Conservation (phyloP, 2,797 vertebrate genomes). For the Sciaenops ocellatus region DNA sequence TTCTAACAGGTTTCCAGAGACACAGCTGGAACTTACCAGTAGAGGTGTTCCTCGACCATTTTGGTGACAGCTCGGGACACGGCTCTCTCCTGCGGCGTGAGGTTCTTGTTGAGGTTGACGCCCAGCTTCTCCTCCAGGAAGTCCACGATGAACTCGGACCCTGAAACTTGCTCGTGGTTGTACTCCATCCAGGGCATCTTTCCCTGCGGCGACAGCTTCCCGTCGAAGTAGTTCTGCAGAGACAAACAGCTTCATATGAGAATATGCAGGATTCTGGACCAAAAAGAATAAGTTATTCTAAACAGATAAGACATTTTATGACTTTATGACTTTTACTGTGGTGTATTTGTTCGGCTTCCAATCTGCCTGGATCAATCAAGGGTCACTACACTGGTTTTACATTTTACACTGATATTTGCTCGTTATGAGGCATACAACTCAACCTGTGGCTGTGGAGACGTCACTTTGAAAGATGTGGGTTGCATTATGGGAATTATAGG, state of each 20-base stretch:
- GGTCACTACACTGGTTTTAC: background rate
- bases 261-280: background rate
- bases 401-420: too few relatives aligned
- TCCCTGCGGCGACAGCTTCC: conserved; percentile 96
- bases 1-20: background rate
- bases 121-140: conserved; percentile 99
- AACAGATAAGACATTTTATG: too few relatives aligned
- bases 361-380: background rate
- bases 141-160: conserved; percentile 97
- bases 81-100: conserved; percentile 93
- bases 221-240: conserved; percentile 97
- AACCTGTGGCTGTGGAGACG: background rate
- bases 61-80: conserved; percentile 94
- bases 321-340: background rate
- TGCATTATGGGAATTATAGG: background rate
- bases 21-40: conserved; percentile 86
- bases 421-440: background rate
- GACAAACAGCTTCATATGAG: background rate
- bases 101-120: conserved; percentile 93
- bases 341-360: background rate
- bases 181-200: conserved; percentile 99
- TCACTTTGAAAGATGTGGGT: background rate
- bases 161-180: conserved; percentile 94
- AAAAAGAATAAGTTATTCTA: background rate
- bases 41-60: conserved; percentile 98